Evolutionary conservation across 1,140 invertebrate species (phyloP), one percentile per base, ranked within the genome.

Genomic region (Arion vulgaris): DNA sequence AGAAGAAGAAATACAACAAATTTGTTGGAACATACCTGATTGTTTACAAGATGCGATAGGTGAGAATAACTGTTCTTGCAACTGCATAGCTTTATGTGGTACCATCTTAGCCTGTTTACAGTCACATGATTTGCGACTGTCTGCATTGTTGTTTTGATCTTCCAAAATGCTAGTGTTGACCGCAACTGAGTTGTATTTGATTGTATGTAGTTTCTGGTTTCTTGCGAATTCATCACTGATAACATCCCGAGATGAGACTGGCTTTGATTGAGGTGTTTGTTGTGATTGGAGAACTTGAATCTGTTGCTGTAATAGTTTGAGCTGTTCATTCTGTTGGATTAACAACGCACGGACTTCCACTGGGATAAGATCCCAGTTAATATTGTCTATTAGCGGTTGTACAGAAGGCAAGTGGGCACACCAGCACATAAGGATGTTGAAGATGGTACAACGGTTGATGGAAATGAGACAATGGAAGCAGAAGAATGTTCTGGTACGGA

Each of bases 231-330:
- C n/a, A n/a, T n/a, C 23, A 57, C 81, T 79, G 7, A 77, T 78
- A 15, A 74, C 57, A 57, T 80, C 81, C 68, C 13, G 72, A 23
- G 51, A 41, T 28, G 39, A 38, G 62, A 49, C 9, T n/a, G 32
- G 53, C 1, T 26, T 28, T 51, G 38, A 28, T 32, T 77, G 62
- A 53, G 39, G 9, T 4, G 69, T 66, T 39, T 88, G 86, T 38
- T 86, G 81, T 39, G 83, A 71, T n/a, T 89, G 83, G 17, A 92
- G 85, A 36, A 87, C 72, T 62, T 89, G 86, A 38, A 92, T 89
- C 84, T 92, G 91, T 38, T 88, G 84, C 75, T 90, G 90, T 13
- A 92, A 83, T 53, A 85, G 80, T 79, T 90, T 88, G 26, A 92
- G 85, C 84, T 92, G 90, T 38, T 88, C 85, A 81, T 89, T 88